A percentile compares a stretch with the other conserved stretches of the same genome.
These are phyloP conservation scores for Hedya salicella DNA, from an alignment of 2,888 invertebrate species.

Conservation along the genomic window DNA sequence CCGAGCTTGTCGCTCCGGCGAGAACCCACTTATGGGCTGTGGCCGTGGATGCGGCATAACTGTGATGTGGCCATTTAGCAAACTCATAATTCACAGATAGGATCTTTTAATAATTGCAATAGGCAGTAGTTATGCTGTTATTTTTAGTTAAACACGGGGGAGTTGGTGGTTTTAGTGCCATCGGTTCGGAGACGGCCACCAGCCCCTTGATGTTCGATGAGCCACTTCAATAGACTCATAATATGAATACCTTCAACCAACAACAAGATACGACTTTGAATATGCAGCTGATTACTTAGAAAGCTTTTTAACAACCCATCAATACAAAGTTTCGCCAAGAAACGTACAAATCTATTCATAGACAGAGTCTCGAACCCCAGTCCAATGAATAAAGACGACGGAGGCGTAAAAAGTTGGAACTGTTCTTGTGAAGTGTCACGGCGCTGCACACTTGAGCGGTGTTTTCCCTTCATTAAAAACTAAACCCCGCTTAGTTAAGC, in stretches of 20 bases:
- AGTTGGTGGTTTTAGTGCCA: too few species aligned
- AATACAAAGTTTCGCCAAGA: background rate
- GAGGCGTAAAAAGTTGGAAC: slow-evolving; percentile 7
- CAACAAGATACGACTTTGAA: too few species aligned
- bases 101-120: too few species aligned
- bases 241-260: too few species aligned
- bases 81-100: too few species aligned
- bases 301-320: background rate
- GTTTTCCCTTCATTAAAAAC: slow-evolving; percentile 41
- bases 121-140: too few species aligned
- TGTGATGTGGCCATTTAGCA: background rate
- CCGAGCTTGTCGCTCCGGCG: background rate
- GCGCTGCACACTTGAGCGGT: slow-evolving; percentile 3
- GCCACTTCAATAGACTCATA: too few species aligned
- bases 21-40: background rate
- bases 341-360: slow-evolving; percentile 2
- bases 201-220: too few species aligned
- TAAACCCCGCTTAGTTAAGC: slow-evolving; percentile 34
- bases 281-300: background rate
- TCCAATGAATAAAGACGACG: slow-evolving; percentile 8
- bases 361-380: background rate
- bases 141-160: too few species aligned
- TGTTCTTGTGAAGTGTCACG: slow-evolving; percentile 4
- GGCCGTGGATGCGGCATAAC: background rate
- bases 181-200: too few species aligned